A percentile compares a stretch with the other conserved stretches of the same genome.
These are phyloP conservation scores for Metaphire vulgaris DNA, from an alignment of 1,140 invertebrate genomes.

Conservation along the genomic window DNA sequence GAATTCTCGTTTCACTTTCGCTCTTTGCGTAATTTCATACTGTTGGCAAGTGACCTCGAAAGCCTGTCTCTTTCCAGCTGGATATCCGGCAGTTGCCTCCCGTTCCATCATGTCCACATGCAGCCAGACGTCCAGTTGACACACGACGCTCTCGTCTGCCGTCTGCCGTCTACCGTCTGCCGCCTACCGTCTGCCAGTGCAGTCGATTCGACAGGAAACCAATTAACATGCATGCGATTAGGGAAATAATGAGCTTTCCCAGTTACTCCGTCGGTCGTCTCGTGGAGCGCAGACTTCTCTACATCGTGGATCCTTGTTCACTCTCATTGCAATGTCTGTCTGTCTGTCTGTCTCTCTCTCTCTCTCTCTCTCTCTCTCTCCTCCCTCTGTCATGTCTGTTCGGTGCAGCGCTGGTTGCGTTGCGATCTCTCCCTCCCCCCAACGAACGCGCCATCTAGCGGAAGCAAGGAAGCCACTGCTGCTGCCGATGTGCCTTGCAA, in stretches of 20 bases:
- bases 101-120: neutral
- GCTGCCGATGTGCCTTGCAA: too few species aligned
- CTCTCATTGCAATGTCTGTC: neutral
- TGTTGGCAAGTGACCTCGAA: neutral
- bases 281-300: too few species aligned
- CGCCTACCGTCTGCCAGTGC: too few species aligned
- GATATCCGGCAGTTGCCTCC: neutral
- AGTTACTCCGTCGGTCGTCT: neutral
- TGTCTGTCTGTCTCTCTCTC: neutral
- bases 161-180: too few species aligned
- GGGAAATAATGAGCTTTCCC: neutral
- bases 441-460: too few species aligned
- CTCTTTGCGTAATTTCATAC: neutral
- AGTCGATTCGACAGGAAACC: neutral
- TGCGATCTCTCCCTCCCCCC: too few species aligned
- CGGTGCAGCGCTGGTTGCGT: neutral
- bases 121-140: neutral
- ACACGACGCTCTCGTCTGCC: neutral
- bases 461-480: too few species aligned
- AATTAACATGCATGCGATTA: neutral
- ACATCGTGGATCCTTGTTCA: too few species aligned
- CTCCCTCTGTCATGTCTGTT: neutral
- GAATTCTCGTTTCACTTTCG: neutral
- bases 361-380: neutral
- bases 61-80: neutral